Evolutionary conservation across 2,888 invertebrate genomes (phyloP).

Genomic region (Tetranychus piercei): DNA sequence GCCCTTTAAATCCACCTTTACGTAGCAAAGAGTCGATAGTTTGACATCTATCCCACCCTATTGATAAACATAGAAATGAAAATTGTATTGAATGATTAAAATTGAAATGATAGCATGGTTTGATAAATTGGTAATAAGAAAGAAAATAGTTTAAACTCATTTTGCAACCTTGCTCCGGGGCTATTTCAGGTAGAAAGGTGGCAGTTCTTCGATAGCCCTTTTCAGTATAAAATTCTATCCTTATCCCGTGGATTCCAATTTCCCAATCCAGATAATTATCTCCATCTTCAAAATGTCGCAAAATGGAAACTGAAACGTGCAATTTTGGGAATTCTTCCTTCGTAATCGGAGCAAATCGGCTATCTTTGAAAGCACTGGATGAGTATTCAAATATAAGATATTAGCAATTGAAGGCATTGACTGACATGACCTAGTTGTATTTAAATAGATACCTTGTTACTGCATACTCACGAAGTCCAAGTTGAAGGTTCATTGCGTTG

Average conservation of each 20-base stretch:
- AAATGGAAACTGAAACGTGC: slow-evolving; percentile 84
- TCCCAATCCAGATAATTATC: slow-evolving; percentile 91
- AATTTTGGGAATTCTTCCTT: slow-evolving; percentile 79
- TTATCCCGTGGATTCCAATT: slow-evolving; percentile 78
- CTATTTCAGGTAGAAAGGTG: slow-evolving; percentile 95
- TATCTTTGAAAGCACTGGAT: slow-evolving; percentile 81
- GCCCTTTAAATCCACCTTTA: slow-evolving; percentile 80
- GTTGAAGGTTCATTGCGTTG: slow-evolving; percentile 82
- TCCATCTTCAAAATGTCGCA: slow-evolving; percentile 89
- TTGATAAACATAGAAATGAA: not conserved
- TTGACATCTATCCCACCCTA: slow-evolving; percentile 96
- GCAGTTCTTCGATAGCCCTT: slow-evolving; percentile 81
- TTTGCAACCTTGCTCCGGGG: slow-evolving; percentile 72
- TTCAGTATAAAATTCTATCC: slow-evolving; percentile 89
- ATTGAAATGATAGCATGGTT: not conserved
- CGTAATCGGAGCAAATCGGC: slow-evolving; percentile 82
- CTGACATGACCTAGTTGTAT: not conserved
- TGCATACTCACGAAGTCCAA: slow-evolving; percentile 85
- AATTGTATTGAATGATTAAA: not conserved
- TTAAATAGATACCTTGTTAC: slow-evolving; percentile 52
- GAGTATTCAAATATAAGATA: not conserved
- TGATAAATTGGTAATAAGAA: not conserved
- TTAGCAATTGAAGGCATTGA: not conserved
- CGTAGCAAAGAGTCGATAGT: slow-evolving; percentile 91
- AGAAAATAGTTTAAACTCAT: not conserved